Conservation (phyloP, 2,888 invertebrate genomes). For the Agrilus biguttatus region DNA sequence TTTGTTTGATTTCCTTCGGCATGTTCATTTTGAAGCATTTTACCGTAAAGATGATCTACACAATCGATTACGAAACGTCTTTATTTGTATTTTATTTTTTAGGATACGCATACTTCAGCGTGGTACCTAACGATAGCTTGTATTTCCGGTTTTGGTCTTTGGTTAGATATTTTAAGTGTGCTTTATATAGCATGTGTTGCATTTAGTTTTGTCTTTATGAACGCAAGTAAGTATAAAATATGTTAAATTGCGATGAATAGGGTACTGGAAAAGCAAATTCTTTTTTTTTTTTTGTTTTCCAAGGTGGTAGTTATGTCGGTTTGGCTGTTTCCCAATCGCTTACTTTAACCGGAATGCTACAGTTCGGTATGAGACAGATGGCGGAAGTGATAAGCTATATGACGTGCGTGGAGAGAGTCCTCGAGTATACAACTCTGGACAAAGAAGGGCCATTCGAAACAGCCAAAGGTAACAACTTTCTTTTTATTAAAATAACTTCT, state of each 20-base stretch:
- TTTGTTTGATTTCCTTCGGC: too few species aligned
- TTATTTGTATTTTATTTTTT: not conserved
- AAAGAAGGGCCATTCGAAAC: conserved; percentile 47
- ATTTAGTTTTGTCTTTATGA: conserved; percentile 43
- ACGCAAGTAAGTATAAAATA: conserved; percentile 30
- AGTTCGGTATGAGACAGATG: conserved; percentile 61
- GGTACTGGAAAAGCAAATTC: too few species aligned
- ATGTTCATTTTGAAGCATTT: too few species aligned
- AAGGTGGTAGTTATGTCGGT: conserved; percentile 43
- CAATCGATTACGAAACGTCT: too few species aligned
- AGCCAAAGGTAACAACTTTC: conserved; percentile 19
- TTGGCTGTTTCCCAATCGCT: conserved; percentile 54
- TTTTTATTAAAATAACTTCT: too few species aligned
- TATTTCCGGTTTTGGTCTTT: conserved; percentile 49
- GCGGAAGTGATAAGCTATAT: conserved; percentile 58
- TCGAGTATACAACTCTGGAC: conserved; percentile 57
- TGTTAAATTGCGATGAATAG: too few species aligned
- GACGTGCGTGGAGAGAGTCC: conserved; percentile 63
- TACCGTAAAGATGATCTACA: too few species aligned
- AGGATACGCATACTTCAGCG: conserved; percentile 47
- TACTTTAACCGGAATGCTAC: conserved; percentile 61
- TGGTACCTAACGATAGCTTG: conserved; percentile 46
- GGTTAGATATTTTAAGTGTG: conserved; percentile 49
- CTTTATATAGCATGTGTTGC: conserved; percentile 43
- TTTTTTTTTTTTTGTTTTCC: not conserved